Conservation (phyloP, 2,888 invertebrate species). For the Diploptera punctata region DNA sequence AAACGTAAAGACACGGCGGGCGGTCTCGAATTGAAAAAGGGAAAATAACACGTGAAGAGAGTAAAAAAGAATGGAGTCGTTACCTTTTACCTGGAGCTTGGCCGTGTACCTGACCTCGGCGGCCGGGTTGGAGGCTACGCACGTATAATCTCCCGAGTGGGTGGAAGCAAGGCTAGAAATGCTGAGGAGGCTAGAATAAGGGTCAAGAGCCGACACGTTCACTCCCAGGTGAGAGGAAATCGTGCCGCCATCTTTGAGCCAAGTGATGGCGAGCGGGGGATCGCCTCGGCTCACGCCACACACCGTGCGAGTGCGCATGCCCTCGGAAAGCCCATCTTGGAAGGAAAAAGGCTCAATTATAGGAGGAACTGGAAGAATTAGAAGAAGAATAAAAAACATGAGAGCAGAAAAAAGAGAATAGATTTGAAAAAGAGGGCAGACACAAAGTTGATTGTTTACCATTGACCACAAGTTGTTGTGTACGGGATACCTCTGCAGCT, state of each 20-base stretch:
- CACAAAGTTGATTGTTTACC: slow-evolving; percentile 63
- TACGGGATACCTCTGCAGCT: slow-evolving; percentile 75
- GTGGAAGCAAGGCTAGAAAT: slow-evolving; percentile 76
- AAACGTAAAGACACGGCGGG: slow-evolving; percentile 47
- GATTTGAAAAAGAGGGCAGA: slow-evolving; percentile 38
- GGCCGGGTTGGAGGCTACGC: slow-evolving; percentile 79
- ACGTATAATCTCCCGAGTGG: slow-evolving; percentile 79
- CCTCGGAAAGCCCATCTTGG: slow-evolving; percentile 82
- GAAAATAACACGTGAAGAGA: slow-evolving; percentile 33
- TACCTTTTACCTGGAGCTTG: slow-evolving; percentile 83
- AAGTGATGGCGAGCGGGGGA: slow-evolving; percentile 78
- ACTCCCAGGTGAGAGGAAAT: slow-evolving; percentile 69
- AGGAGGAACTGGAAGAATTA: slow-evolving; percentile 75
- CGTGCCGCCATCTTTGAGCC: slow-evolving; percentile 82
- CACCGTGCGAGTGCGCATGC: slow-evolving; percentile 81
- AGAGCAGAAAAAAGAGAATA: slow-evolving; percentile 61
- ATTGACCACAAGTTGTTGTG: slow-evolving; percentile 77
- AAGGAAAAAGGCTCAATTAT: slow-evolving; percentile 86
- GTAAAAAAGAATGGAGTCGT: slow-evolving; percentile 53
- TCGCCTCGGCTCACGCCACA: slow-evolving; percentile 83
- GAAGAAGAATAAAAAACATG: slow-evolving; percentile 63
- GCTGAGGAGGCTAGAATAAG: slow-evolving; percentile 78
- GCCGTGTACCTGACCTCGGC: slow-evolving; percentile 81
- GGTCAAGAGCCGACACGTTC: slow-evolving; percentile 75
- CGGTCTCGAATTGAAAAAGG: slow-evolving; percentile 35